Evolutionary conservation across 2,797 vertebrate species (phyloP), one percentile per base, ranked within the genome.

Genomic region (Salmo trutta): DNA sequence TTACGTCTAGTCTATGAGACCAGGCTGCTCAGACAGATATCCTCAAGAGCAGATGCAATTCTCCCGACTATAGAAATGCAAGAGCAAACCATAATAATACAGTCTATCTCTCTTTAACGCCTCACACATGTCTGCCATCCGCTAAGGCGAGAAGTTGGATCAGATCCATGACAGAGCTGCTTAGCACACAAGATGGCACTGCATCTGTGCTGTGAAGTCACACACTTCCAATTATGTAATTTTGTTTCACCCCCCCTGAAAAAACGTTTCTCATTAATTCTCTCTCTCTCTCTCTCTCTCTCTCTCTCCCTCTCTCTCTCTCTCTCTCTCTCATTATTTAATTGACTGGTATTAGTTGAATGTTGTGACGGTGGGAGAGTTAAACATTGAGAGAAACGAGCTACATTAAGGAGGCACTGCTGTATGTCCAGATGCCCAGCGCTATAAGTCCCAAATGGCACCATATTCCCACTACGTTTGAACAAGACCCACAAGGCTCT

Each of bases 301-400:
- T 76, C 24, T 73, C 27, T 41, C 72, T 10, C 12, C 4, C 47
- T 10, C 53, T 33, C 12, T 53, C 24, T 41, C 24, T 67, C 69
- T 66, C 7, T 4, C 65, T 5, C 8, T 29, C 5, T 67, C n/a
- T 8, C 47, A 74, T 71, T 75, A 74, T 69, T 75, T 81, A 86
- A 88, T 76, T 81, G 82, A 83, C 79, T 75, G 81, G 73, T 79
- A 84, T 87, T 83, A 73, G 80, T 87, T 83, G 80, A 85, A 84
- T 84, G 82, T 82, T 82, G 80, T 85, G 79, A 81, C 81, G 76
- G 74, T 68, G 59, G 59, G 81, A 75, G 78, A 77, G 83, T 66
- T 75, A 84, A 83, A 73, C 77, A 82, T 81, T 83, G 80, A 83
- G 85, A 89, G 81, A 77, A 86, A 88, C 17, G 67, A 83, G 82